Percentiles rank a stretch among this genome's conserved stretches.
phyloP scores from a whole-genome alignment of 2,113 vertebrate species.

The Lynx canadensis region DNA sequence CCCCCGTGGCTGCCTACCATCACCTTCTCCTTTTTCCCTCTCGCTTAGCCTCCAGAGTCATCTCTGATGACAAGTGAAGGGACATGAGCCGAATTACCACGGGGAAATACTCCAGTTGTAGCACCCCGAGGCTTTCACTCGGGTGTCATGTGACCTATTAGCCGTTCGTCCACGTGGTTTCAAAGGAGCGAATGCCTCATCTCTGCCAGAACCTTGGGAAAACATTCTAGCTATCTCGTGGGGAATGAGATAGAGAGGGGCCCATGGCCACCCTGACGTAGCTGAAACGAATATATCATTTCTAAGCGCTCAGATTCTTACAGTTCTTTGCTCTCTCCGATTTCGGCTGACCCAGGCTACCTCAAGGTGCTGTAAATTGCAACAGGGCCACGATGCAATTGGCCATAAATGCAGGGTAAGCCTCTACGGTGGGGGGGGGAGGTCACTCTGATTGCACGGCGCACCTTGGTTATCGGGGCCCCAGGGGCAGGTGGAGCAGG shows the following conservation, averaged over 20 bases:
- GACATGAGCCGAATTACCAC: not conserved
- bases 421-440: not conserved
- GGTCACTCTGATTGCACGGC: not conserved
- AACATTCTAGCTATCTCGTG: not conserved
- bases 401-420: not conserved
- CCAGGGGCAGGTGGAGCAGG: not conserved
- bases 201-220: not conserved
- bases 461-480: not conserved
- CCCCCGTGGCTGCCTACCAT: not conserved
- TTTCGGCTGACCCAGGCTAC: not conserved
- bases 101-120: not conserved
- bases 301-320: not conserved
- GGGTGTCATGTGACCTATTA: not conserved
- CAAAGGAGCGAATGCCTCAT: not conserved
- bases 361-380: not conserved
- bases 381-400: not conserved
- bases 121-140: not conserved
- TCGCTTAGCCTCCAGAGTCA: not conserved
- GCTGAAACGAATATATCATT: not conserved
- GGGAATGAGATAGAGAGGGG: not conserved
- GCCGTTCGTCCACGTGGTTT: not conserved
- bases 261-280: not conserved
- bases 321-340: not conserved
- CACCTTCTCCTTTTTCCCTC: constrained; percentile 3
- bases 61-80: not conserved